Evolutionary conservation across 2,113 vertebrate genomes (phyloP).

Genomic region (Daboia siamensis): DNA sequence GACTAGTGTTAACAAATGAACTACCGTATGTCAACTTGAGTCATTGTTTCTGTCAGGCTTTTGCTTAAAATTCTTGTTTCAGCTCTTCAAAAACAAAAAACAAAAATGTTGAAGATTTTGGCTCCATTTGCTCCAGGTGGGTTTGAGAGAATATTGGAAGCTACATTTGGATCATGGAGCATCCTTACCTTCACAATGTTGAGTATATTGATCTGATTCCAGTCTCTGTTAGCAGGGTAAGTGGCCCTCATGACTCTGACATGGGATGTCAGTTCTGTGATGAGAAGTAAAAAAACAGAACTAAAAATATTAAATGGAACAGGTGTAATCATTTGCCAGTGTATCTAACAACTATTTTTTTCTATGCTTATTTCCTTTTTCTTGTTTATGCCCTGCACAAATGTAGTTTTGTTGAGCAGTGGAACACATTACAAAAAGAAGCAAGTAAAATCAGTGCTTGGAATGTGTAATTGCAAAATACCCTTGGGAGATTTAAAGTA

Average conservation of each 20-base stretch:
- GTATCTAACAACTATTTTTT: background rate
- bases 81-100: background rate
- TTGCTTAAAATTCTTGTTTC: background rate
- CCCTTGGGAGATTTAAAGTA: conserved; percentile 4
- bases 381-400: conserved; percentile 1
- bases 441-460: background rate
- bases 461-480: conserved; percentile 3
- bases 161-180: background rate
- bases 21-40: background rate
- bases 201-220: background rate
- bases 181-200: background rate
- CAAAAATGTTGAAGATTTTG: background rate
- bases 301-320: background rate
- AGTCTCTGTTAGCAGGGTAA: background rate
- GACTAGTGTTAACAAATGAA: no score
- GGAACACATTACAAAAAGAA: background rate
- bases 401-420: background rate
- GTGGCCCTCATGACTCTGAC: background rate
- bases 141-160: background rate
- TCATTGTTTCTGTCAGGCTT: background rate
- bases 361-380: background rate
- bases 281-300: background rate
- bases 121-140: background rate
- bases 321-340: background rate
- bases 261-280: background rate